Conservation (phyloP, 2,113 vertebrate species). For the Hippocampus barbouri region DNA sequence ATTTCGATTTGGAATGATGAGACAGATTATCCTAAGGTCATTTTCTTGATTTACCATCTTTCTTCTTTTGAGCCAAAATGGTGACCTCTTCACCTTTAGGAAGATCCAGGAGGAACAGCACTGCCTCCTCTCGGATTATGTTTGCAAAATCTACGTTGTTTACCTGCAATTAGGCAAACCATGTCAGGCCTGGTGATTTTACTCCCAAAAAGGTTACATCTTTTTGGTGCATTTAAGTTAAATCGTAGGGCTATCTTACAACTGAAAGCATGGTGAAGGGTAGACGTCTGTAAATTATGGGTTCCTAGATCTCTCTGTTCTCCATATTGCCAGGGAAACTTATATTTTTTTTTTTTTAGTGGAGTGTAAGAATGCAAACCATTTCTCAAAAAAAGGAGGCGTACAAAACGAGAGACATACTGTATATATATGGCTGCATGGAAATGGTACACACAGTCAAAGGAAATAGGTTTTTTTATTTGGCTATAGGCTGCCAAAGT, state of each 20-base stretch:
- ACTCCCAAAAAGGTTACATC: background rate
- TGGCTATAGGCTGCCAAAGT: slow-evolving; percentile 16
- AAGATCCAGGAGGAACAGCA: slow-evolving; percentile 94
- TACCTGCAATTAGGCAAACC: slow-evolving; percentile 74
- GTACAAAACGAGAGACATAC: slow-evolving; percentile 48
- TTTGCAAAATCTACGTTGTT: slow-evolving; percentile 99
- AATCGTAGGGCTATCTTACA: background rate
- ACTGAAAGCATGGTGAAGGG: background rate
- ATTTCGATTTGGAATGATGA: background rate
- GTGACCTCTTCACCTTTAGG: slow-evolving; percentile 97
- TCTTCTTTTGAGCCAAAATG: slow-evolving; percentile 97
- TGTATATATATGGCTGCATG: slow-evolving; percentile 41
- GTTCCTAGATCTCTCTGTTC: slow-evolving; percentile 24
- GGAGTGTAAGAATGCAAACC: slow-evolving; percentile 35
- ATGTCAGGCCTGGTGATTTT: background rate
- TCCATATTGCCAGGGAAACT: slow-evolving; percentile 32
- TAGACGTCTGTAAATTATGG: slow-evolving; percentile 18
- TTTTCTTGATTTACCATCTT: slow-evolving; percentile 81
- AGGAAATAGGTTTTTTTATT: slow-evolving; percentile 55
- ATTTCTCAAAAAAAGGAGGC: slow-evolving; percentile 39
- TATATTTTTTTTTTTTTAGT: slow-evolving; percentile 39
- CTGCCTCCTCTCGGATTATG: slow-evolving; percentile 97
- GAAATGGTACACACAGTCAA: slow-evolving; percentile 41
- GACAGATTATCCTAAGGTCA: slow-evolving; percentile 6
- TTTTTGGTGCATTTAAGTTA: background rate